These are phyloP conservation scores for Drosophila pseudoananassae DNA, from an alignment of 1,140 invertebrate species.

Conservation along the genomic window DNA sequence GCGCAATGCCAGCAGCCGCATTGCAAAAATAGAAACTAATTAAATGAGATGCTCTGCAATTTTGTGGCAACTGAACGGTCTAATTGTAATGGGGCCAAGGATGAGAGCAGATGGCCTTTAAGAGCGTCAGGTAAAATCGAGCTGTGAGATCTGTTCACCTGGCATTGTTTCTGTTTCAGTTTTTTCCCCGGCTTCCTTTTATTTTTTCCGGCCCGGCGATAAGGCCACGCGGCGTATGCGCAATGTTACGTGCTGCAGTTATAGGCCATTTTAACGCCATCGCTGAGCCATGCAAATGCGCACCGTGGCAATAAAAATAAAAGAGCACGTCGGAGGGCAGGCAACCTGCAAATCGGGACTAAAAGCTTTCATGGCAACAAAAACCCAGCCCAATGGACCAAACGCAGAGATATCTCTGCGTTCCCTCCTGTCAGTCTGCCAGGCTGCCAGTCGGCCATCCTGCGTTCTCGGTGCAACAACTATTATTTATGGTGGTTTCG, in stretches of 20 bases:
- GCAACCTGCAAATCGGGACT: conserved; percentile 37
- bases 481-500: conserved; percentile 51
- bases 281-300: conserved; percentile 46
- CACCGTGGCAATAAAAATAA: conserved; percentile 21
- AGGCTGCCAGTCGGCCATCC: neutral
- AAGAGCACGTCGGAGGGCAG: conserved; percentile 13
- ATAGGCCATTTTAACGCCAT: conserved; percentile 34
- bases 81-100: conserved; percentile 20
- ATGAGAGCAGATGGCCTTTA: neutral
- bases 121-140: conserved; percentile 51
- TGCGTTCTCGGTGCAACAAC: conserved; percentile 9
- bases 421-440: neutral
- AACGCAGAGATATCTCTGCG: conserved; percentile 8
- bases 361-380: conserved; percentile 61
- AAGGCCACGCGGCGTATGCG: conserved; percentile 52
- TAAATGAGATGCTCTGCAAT: conserved; percentile 51
- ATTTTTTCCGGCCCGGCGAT: conserved; percentile 21
- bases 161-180: conserved; percentile 12
- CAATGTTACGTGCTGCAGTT: conserved; percentile 44
- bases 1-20: neutral
- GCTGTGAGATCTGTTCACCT: conserved; percentile 1
- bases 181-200: conserved; percentile 1
- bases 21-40: conserved; percentile 60
- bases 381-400: conserved; percentile 19
- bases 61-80: conserved; percentile 32